A percentile compares a stretch with the other conserved stretches of the same genome.
Evolutionary conservation across 1,140 invertebrate species (phyloP).

Genomic region (Aphelenchoides fujianensis): DNA sequence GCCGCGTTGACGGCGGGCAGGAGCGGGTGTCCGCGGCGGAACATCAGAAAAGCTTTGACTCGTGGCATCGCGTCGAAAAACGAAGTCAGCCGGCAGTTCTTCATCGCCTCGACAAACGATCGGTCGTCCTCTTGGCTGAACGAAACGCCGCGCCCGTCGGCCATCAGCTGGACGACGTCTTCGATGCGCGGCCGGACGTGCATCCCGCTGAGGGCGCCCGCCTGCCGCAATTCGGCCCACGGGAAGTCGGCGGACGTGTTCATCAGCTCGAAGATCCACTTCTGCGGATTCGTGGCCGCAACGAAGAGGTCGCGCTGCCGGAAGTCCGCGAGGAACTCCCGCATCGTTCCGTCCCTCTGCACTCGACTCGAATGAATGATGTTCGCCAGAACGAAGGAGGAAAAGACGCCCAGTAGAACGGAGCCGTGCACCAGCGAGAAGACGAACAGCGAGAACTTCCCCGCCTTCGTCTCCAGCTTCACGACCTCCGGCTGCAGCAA

Average conservation of each 20-base stretch:
- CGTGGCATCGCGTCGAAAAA: not conserved
- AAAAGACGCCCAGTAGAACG: not conserved
- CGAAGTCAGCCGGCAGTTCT: not conserved
- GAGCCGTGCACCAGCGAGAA: slow-evolving; percentile 2
- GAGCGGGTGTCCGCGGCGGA: not conserved
- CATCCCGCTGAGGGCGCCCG: not conserved
- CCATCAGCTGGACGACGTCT: not conserved
- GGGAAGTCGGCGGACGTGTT: not conserved
- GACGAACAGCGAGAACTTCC: slow-evolving; percentile 14
- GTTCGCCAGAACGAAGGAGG: not conserved
- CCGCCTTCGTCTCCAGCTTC: not conserved
- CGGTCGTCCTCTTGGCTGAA: slow-evolving; percentile 15
- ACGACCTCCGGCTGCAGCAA: not conserved
- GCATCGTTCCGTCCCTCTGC: not conserved
- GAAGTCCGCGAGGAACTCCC: not conserved
- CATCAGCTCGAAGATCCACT: slow-evolving; percentile 11
- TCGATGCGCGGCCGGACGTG: not conserved
- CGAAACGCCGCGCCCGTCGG: not conserved
- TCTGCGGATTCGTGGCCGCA: slow-evolving; percentile 6
- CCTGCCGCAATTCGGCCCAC: not conserved
- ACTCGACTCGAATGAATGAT: not conserved
- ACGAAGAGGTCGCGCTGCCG: not conserved
- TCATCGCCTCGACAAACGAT: not conserved
- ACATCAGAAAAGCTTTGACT: not conserved
- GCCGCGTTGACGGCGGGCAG: not conserved